Evolutionary conservation across 2,888 invertebrate species (phyloP), one percentile per base, ranked within the genome.

Genomic region (Sipunculus nudus): DNA sequence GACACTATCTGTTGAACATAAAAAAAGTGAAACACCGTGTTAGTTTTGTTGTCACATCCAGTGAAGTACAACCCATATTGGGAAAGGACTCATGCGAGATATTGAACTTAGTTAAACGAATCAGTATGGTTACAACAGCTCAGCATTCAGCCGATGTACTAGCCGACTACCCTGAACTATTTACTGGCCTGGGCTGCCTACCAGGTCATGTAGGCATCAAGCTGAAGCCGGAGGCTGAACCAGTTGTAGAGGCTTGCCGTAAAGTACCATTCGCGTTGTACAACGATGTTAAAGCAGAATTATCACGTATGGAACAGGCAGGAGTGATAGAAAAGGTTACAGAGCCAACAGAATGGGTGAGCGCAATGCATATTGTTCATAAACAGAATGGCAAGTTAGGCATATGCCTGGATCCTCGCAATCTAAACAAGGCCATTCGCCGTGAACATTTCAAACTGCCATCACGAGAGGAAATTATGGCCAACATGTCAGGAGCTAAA

Each of bases 261-360:
- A 62, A 60, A 38, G 40, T 66, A 28, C 70, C 66, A 41, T 59
- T 59, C 47, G 59, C 53, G 23, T 25, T 69, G n/a, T 54, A 53
- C 31, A 54, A 59, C 16, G 59, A 59, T 39, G 32, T 70, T 19
- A 64, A 67, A 59, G 50, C 49, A 46, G 65, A 69, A 52, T 48
- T 72, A 23, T 39, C 56, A 6, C 19, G 47, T 10, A 62, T 72
- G 59, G 62, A 65, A 39, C 6, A 49, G 10, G 29, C 54, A 19
- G 40, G 41, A 19, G 61, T 70, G 10, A 68, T 72, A 19, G 35
- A 21, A 26, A 65, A 63, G 57, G 61, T 72, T 10, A 50, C 52
- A 49, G 61, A 69, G 39, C 72, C 69, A 16, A 69, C 69, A 43
- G 61, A 63, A 35, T 73, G 73, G 72, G 71, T 71, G 6, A 70